These are phyloP conservation scores for Pangasius macronema DNA, from an alignment of 2,797 vertebrate genomes.

Conservation along the genomic window DNA sequence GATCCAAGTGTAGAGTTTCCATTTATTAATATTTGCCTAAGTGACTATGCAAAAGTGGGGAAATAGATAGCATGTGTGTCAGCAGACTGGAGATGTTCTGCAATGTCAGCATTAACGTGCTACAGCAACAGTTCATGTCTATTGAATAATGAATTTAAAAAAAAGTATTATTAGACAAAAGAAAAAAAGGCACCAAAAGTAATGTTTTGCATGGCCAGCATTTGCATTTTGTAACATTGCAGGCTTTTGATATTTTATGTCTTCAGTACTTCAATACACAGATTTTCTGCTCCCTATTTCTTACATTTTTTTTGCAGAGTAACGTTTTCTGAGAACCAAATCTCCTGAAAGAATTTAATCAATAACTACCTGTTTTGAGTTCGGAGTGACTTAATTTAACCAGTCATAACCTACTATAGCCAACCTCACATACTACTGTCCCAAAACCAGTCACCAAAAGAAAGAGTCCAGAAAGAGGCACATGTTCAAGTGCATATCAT, in stretches of 20 bases:
- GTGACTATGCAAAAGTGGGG: background rate
- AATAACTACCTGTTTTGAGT: background rate
- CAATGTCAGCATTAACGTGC: background rate
- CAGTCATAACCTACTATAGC: too few relatives aligned
- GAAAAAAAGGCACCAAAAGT: background rate
- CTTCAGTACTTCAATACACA: background rate
- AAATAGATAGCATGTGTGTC: background rate
- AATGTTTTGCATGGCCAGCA: background rate
- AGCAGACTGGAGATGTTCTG: background rate
- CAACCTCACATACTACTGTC: background rate
- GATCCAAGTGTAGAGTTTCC: background rate
- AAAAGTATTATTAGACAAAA: background rate
- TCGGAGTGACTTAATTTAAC: background rate
- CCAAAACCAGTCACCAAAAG: background rate
- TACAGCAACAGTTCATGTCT: background rate
- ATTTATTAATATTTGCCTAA: constrained; percentile 7
- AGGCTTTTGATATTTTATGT: background rate
- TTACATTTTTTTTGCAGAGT: background rate
- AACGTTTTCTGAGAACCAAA: background rate
- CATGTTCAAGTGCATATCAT: background rate
- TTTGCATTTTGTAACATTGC: background rate
- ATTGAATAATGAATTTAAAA: background rate
- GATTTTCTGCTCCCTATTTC: background rate
- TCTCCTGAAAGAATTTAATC: background rate
- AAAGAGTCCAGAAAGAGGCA: too few relatives aligned